These are phyloP conservation scores for Stramonita haemastoma DNA, from an alignment of 2,888 invertebrate species.

Conservation along the genomic window DNA sequence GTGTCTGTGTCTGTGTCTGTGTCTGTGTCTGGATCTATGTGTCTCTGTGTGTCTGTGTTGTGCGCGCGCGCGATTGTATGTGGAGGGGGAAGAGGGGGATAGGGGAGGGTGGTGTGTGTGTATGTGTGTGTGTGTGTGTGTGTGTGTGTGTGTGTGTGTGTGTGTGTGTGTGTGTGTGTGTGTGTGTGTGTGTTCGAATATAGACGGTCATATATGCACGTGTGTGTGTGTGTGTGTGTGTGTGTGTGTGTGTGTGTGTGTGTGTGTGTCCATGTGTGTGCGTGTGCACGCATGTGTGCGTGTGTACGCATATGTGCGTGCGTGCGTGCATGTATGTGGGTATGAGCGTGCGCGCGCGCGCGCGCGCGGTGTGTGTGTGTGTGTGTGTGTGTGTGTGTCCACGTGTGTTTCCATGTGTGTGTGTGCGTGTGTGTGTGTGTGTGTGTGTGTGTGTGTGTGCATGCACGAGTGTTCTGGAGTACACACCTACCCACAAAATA, in stretches of 20 bases:
- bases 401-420: too few relatives aligned
- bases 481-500: too few relatives aligned
- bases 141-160: background rate
- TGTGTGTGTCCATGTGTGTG: constrained; percentile 22
- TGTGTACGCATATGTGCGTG: background rate
- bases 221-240: background rate
- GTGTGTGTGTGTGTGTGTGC: too few relatives aligned
- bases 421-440: too few relatives aligned
- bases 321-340: background rate
- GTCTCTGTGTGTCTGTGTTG: background rate
- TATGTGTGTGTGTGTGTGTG: background rate
- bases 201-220: too few relatives aligned
- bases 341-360: background rate
- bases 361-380: background rate
- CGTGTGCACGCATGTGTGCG: background rate
- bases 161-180: background rate
- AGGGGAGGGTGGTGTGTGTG: background rate
- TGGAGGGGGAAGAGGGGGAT: too few relatives aligned
- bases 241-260: constrained; percentile 13
- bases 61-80: background rate
- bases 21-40: background rate
- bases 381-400: too few relatives aligned
- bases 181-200: too few relatives aligned
- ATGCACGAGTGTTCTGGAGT: too few relatives aligned
- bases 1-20: too few relatives aligned